These are phyloP conservation scores for Clostera curtula DNA, from an alignment of 2,888 invertebrate species.

Conservation along the genomic window DNA sequence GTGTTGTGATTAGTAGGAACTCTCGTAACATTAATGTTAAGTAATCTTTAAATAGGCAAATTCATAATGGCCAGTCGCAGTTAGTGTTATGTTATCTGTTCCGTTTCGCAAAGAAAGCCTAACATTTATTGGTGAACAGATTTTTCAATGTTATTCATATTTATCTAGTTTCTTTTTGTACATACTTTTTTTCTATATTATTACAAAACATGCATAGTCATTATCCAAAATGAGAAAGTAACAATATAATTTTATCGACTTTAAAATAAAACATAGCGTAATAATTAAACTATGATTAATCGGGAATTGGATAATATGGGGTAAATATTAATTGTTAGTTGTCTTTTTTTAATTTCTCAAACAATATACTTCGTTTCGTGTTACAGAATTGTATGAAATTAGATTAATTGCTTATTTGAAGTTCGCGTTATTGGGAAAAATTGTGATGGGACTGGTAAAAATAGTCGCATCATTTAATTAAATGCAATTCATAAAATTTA, in stretches of 20 bases:
- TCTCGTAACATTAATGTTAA: slow-evolving; percentile 10
- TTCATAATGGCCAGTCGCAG: slow-evolving; percentile 20
- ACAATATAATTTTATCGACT: slow-evolving; percentile 25
- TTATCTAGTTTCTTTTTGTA: slow-evolving; percentile 39
- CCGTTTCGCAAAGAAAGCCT: slow-evolving; percentile 26
- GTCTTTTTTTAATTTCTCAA: slow-evolving; percentile 19
- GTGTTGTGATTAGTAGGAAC: slow-evolving; percentile 8
- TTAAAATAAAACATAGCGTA: slow-evolving; percentile 22
- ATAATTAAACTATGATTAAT: slow-evolving; percentile 24
- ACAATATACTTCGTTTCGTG: slow-evolving; percentile 35
- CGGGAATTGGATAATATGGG: slow-evolving; percentile 32
- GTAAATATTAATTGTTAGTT: slow-evolving; percentile 27
- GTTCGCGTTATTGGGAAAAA: slow-evolving; percentile 24
- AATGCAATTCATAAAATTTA: too few relatives aligned
- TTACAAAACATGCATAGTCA: slow-evolving; percentile 42
- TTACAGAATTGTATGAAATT: slow-evolving; percentile 27
- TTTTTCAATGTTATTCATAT: slow-evolving; percentile 30
- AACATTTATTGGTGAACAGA: slow-evolving; percentile 25
- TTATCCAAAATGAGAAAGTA: slow-evolving; percentile 40
- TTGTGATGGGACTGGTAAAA: too few relatives aligned
- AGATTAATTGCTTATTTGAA: slow-evolving; percentile 37
- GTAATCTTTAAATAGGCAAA: slow-evolving; percentile 6
- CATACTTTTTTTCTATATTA: slow-evolving; percentile 37
- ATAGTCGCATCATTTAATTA: too few relatives aligned
- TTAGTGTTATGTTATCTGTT: slow-evolving; percentile 19